phyloP scores from a whole-genome alignment of 2,888 invertebrate genomes.

The Andrena dorsata region DNA sequence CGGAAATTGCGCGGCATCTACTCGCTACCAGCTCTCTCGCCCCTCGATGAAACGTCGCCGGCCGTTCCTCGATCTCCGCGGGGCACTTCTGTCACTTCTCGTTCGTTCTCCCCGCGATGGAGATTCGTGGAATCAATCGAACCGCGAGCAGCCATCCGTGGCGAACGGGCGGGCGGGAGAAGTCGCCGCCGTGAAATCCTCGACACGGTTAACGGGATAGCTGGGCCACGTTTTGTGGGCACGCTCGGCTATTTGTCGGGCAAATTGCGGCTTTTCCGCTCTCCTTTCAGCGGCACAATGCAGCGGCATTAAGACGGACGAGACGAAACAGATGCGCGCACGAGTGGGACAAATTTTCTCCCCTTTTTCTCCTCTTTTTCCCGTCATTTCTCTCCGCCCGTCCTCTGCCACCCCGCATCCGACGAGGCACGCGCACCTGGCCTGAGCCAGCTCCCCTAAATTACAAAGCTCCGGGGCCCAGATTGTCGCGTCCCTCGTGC shows the following conservation, averaged over 20 bases:
- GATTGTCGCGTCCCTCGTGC: slow-evolving; percentile 49
- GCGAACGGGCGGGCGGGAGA: background rate
- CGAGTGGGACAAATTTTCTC: slow-evolving; percentile 67
- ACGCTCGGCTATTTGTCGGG: background rate
- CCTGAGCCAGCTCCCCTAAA: slow-evolving; percentile 53
- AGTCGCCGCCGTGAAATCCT: background rate
- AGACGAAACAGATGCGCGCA: slow-evolving; percentile 77
- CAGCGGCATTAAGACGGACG: slow-evolving; percentile 75
- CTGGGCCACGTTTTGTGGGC: background rate
- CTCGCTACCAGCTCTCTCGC: background rate
- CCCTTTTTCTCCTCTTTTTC: slow-evolving; percentile 44
- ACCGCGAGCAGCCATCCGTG: background rate
- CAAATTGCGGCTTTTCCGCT: slow-evolving; percentile 31
- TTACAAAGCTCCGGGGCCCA: slow-evolving; percentile 42
- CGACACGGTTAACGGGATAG: slow-evolving; percentile 15
- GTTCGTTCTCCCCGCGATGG: no score
- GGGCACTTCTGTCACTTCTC: no score
- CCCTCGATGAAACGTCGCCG: no score
- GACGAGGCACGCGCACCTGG: slow-evolving; percentile 57
- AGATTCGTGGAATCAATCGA: no score
- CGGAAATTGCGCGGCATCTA: slow-evolving; percentile 9
- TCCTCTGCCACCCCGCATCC: slow-evolving; percentile 25
- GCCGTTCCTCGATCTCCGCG: no score
- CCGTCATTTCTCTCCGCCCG: slow-evolving; percentile 36
- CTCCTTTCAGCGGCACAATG: slow-evolving; percentile 39